Evolutionary conservation across 1,140 invertebrate genomes (phyloP), one percentile per base, ranked within the genome.

Genomic region (Musca domestica): DNA sequence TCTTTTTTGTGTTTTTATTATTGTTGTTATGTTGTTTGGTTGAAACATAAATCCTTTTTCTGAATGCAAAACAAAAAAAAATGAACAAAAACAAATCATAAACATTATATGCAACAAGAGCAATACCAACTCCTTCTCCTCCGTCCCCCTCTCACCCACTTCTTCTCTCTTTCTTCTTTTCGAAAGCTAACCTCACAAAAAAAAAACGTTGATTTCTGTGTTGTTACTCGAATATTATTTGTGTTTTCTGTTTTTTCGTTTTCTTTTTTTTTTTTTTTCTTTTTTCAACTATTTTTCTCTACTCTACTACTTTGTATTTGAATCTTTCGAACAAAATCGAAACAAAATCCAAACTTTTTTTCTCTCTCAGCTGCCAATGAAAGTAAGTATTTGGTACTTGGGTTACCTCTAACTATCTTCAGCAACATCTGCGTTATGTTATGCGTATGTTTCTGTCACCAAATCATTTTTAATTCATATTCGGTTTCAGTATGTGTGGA

Each of bases 281-380:
- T 61, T 69, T 61, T 48, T 17, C 15, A 54, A 64, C 58, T 41
- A 41, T 54, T 47, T 58, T 41, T 68, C 19, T 41, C 51, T 66
- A 58, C 61, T 64, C 51, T 68, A 27, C 83, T 78, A 77, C 69
- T 84, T 87, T 88, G n/a, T n/a, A n/a, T 90, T 89, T 91, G 86
- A 91, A 23, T 27, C 27, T 48, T 64, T 64, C 49, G 47, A 48
- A 48, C 27, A 30, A 49, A 67, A 46, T 15, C 34, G 27, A 68
- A 63, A 64, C 17, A 41, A 61, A 61, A 58, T 7, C 30, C 56
- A 61, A 61, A 41, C 34, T 41, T 41, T 41, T 34, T n/a, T n/a
- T n/a, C n/a, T n/a, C 15, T 93, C 90, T 91, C 93, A 93, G 91
- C 92, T 93, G 92, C 92, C 92, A 86, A 87, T 92, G 83, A 93